Base-by-base conservation (phyloP, 2,888 invertebrate genomes). In the Drosophila austrosaltans region DNA sequence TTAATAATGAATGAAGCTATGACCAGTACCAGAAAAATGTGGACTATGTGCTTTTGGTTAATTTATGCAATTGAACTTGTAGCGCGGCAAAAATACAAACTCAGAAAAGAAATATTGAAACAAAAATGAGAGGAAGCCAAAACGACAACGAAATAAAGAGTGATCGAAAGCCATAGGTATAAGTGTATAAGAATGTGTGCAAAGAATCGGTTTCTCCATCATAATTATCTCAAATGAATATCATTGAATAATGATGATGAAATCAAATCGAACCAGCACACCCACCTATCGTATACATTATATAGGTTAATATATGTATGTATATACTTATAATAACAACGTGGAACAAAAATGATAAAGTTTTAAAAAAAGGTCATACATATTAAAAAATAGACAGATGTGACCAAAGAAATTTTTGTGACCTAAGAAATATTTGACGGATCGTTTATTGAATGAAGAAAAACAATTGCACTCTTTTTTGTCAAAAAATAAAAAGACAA, bases 21-120 rank as follows among this genome's bases (percentile, higher is more conserved):
- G 36, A 36, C 72, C 71, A 73, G 48, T 53, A 36, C 63, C 40
- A 40, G 54, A 66, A 56, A 67, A 75, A 71, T 88, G 79, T 77
- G 75, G 72, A 72, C 72, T 75, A 54, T 68, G 60, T 68, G 58
- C 84, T 76, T 66, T 81, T 75, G 73, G 66, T 82, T 89, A 89
- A 84, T 84, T 87, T 89, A 84, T 84, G 83, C 89, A 83, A 89
- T 83, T 83, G 79, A 83, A 89, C 89, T 87, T 78, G 36, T 81
- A 69, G 65, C 68, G 68, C 72, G 78, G 63, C 73, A 63, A 64
- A 61, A 48, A 72, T 32, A 73, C 56, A 16, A 25, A 25, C 25
- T 48, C 61, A 57, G 30, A 40, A 53, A 53, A 56, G 48, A 56
- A 70, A 69, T 28, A n/a, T 66, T 63, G 53, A 58, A 53, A 28